Conservation (phyloP, 2,888 invertebrate genomes). For the Eupithecia abbreviata region DNA sequence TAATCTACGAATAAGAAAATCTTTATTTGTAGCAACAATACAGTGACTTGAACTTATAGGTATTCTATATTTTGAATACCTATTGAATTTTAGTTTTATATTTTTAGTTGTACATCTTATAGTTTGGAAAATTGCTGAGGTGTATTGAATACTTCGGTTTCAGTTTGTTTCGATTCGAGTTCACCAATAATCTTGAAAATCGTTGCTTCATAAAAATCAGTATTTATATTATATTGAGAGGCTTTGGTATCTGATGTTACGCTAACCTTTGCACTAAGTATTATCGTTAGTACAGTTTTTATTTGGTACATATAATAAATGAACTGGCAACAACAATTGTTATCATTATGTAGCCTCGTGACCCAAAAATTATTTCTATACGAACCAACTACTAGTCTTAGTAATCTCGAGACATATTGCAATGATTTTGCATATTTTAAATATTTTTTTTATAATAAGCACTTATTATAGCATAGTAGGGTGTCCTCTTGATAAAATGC, state of each 20-base stretch:
- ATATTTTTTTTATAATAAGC: too few species aligned
- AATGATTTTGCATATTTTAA: background rate
- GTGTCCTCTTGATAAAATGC: background rate
- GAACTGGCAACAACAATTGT: slow-evolving; percentile 73
- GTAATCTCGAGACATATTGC: background rate
- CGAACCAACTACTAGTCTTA: background rate
- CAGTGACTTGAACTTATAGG: background rate
- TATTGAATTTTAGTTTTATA: background rate
- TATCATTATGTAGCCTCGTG: slow-evolving; percentile 78
- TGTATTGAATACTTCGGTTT: background rate
- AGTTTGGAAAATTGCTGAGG: background rate
- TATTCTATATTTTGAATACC: background rate
- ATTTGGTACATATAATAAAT: slow-evolving; percentile 65
- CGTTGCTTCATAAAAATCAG: slow-evolving; percentile 27
- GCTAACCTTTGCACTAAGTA: slow-evolving; percentile 76
- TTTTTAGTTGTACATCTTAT: background rate
- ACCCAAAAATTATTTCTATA: slow-evolving; percentile 68
- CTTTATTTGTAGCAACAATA: background rate
- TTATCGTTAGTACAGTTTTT: slow-evolving; percentile 71
- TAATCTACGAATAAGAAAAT: background rate
- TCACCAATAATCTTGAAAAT: slow-evolving; percentile 1
- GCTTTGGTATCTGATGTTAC: slow-evolving; percentile 73
- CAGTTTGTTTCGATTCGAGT: background rate
- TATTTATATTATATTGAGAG: slow-evolving; percentile 30
- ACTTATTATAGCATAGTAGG: too few species aligned